Evolutionary conservation across 2,113 vertebrate species (phyloP).

Genomic region (Noturus placidus): DNA sequence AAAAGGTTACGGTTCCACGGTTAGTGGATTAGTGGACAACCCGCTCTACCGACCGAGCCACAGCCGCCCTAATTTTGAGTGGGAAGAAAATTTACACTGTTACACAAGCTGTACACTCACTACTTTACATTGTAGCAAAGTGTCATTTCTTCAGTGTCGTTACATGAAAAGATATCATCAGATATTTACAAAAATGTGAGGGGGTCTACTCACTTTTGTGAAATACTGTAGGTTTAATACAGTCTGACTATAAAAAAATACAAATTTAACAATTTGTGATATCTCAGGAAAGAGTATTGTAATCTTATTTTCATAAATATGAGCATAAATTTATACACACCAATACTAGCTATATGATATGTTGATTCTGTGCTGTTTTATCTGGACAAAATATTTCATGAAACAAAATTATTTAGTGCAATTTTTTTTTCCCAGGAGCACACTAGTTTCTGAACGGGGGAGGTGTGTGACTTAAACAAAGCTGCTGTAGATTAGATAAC

Average conservation of each 20-base stretch:
- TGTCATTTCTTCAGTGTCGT: too few species aligned
- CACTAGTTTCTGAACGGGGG: background rate
- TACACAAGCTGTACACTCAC: too few species aligned
- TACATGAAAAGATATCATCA: too few species aligned
- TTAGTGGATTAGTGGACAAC: too few species aligned
- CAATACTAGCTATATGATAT: background rate
- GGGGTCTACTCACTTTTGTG: too few species aligned
- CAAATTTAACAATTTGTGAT: background rate
- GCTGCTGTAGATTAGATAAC: constrained; percentile 37
- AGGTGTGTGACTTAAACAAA: constrained; percentile 5
- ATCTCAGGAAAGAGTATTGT: background rate
- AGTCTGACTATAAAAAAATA: too few species aligned
- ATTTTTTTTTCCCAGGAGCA: background rate
- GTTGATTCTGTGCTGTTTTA: background rate
- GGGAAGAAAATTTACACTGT: too few species aligned
- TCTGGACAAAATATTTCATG: background rate
- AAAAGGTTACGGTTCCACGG: too few species aligned
- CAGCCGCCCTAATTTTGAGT: too few species aligned
- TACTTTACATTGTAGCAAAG: too few species aligned
- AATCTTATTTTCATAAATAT: background rate
- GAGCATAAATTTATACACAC: background rate
- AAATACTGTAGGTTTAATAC: background rate
- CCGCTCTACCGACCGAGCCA: too few species aligned
- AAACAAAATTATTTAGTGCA: background rate
- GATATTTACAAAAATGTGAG: too few species aligned